A percentile compares a stretch with the other conserved stretches of the same genome.
phyloP scores from a whole-genome alignment of 1,140 invertebrate genomes.

The Brachionus koreanus region DNA sequence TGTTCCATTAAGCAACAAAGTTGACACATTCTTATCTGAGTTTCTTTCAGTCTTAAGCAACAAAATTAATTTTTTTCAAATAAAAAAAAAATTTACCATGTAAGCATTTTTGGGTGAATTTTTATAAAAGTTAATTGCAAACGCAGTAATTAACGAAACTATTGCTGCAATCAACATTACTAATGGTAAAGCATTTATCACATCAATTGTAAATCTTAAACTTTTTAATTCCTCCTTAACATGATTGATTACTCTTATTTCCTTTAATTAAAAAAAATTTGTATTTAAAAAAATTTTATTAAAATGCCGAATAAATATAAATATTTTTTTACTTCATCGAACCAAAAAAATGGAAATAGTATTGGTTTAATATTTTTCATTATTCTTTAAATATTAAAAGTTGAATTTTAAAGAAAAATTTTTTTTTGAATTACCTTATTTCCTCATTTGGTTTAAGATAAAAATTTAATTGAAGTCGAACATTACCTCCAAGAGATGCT shows the following conservation, averaged over 20 bases:
- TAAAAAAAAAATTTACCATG: too few relatives aligned
- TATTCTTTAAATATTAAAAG: neutral
- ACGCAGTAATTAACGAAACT: neutral
- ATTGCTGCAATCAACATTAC: neutral
- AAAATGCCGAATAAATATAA: neutral
- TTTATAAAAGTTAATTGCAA: neutral
- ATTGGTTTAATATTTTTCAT: neutral
- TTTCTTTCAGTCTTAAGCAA: too few relatives aligned
- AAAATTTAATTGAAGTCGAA: conserved; percentile 33
- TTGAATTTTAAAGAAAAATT: neutral
- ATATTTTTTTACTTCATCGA: conserved; percentile 18
- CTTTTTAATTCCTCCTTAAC: neutral
- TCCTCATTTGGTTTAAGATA: neutral
- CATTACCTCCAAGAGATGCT: neutral
- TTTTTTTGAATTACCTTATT: neutral
- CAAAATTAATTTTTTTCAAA: too few relatives aligned
- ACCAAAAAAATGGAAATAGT: conserved; percentile 38
- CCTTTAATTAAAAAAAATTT: too few relatives aligned
- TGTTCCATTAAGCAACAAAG: too few relatives aligned
- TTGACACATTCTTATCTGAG: too few relatives aligned
- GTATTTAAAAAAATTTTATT: too few relatives aligned
- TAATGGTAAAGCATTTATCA: neutral
- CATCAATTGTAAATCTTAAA: neutral
- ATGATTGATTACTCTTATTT: too few relatives aligned
- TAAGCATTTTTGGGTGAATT: neutral